Percentiles rank a stretch among this genome's conserved stretches.
These are phyloP conservation scores for Morelia viridis DNA, from an alignment of 2,797 vertebrate species.

Conservation along the genomic window DNA sequence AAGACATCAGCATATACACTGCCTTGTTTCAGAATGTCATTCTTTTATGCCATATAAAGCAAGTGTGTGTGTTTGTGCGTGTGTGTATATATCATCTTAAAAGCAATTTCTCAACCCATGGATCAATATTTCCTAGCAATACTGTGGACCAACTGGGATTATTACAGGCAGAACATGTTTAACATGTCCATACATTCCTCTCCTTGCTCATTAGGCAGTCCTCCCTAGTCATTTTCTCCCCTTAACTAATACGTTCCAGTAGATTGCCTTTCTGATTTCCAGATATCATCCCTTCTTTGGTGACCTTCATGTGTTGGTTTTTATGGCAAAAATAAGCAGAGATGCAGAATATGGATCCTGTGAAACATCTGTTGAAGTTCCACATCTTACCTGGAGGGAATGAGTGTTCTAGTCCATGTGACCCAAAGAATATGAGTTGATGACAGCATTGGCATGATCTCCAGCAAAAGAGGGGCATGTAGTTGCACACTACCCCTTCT, in stretches of 20 bases:
- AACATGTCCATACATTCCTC: neutral
- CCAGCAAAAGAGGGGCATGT: neutral
- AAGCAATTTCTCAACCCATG: neutral
- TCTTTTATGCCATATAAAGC: neutral
- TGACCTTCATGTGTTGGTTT: fast-evolving
- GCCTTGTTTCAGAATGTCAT: neutral
- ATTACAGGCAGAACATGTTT: constrained; percentile 19
- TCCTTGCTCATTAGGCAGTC: neutral
- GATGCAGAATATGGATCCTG: neutral
- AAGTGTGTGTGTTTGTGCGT: neutral
- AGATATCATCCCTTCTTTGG: neutral
- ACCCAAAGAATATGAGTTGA: neutral
- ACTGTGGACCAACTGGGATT: constrained; percentile 30
- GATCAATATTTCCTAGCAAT: constrained; percentile 39
- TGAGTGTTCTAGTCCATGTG: neutral
- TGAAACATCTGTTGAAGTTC: constrained; percentile 15
- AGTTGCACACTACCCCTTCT: neutral
- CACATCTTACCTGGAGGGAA: constrained; percentile 35
- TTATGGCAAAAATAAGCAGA: neutral
- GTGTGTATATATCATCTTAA: neutral
- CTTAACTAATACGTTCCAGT: constrained; percentile 16
- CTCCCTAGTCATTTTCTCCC: neutral
- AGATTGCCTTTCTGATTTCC: neutral
- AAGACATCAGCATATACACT: neutral
- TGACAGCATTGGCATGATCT: neutral